These are phyloP conservation scores for Lasius platythorax DNA, from an alignment of 2,888 invertebrate genomes.

Conservation along the genomic window DNA sequence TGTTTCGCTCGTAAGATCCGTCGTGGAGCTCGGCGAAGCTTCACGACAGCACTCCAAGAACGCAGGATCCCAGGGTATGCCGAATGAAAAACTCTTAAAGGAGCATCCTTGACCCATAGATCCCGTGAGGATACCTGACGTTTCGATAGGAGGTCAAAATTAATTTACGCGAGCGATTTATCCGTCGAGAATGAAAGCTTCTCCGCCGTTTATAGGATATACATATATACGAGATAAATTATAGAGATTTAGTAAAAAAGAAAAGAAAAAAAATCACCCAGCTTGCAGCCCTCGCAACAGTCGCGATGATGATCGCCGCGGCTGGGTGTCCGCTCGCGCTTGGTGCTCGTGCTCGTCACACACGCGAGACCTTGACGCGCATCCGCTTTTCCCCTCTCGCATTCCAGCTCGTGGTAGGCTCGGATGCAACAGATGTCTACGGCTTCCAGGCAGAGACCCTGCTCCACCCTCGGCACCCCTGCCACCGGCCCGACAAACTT, in stretches of 20 bases:
- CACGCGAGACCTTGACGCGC: conserved; percentile 86
- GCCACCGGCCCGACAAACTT: conserved; percentile 87
- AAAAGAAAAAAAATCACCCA: conserved; percentile 75
- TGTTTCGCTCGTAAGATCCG: conserved; percentile 59
- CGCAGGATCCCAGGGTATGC: conserved; percentile 88
- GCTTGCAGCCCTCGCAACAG: conserved; percentile 84
- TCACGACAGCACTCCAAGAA: conserved; percentile 89
- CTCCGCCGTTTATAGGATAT: neutral
- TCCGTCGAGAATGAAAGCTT: neutral
- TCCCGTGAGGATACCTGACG: conserved; percentile 88
- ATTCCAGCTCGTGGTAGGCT: conserved; percentile 86
- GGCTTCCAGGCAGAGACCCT: conserved; percentile 88
- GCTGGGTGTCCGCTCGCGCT: conserved; percentile 55
- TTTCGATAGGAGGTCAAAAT: neutral
- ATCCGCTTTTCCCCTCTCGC: conserved; percentile 87
- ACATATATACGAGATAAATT: neutral
- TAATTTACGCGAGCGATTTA: neutral
- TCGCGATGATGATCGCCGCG: conserved; percentile 81
- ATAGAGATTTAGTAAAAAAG: neutral
- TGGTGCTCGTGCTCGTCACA: conserved; percentile 69
- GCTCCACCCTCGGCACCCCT: conserved; percentile 87
- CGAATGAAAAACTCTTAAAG: conserved; percentile 87
- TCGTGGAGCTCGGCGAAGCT: conserved; percentile 77
- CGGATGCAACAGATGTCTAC: conserved; percentile 89
- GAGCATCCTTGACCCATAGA: conserved; percentile 88